Conservation (phyloP, 2,113 vertebrate genomes). For the Anas platyrhynchos region DNA sequence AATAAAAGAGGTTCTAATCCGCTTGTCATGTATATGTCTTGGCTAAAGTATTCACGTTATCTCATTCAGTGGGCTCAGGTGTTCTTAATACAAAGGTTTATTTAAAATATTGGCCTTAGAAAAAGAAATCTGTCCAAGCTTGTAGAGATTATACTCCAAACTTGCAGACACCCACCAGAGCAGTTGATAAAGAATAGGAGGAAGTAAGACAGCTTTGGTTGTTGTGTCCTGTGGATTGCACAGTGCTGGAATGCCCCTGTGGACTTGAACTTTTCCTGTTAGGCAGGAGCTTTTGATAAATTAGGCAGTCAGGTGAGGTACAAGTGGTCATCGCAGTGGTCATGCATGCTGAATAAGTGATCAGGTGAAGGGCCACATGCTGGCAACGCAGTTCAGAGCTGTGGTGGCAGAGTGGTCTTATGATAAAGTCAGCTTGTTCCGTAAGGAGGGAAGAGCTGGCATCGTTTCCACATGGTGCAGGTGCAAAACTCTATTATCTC, state of each 20-base stretch:
- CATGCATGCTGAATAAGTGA: neutral
- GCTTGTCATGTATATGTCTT: neutral
- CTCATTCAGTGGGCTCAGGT: neutral
- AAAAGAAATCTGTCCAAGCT: neutral
- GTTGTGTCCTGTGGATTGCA: neutral
- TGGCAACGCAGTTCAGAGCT: neutral
- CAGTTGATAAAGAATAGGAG: neutral
- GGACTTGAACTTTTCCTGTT: neutral
- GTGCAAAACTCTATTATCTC: neutral
- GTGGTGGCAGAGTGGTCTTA: neutral
- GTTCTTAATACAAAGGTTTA: neutral
- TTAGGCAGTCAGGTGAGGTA: neutral
- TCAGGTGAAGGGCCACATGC: neutral
- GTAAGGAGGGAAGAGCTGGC: neutral
- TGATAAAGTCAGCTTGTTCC: neutral
- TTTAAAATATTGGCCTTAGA: neutral
- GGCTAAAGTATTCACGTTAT: neutral
- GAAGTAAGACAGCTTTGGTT: neutral
- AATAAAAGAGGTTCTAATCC: neutral
- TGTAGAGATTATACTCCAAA: neutral
- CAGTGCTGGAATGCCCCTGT: neutral
- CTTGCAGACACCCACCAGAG: neutral
- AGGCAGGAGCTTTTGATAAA: neutral
- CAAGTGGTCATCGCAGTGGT: neutral
- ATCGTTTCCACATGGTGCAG: rapidly evolving